A percentile compares a stretch with the other conserved stretches of the same genome.
phyloP scores from a whole-genome alignment of 1,140 invertebrate species.

The Zelostemma sp. region DNA sequence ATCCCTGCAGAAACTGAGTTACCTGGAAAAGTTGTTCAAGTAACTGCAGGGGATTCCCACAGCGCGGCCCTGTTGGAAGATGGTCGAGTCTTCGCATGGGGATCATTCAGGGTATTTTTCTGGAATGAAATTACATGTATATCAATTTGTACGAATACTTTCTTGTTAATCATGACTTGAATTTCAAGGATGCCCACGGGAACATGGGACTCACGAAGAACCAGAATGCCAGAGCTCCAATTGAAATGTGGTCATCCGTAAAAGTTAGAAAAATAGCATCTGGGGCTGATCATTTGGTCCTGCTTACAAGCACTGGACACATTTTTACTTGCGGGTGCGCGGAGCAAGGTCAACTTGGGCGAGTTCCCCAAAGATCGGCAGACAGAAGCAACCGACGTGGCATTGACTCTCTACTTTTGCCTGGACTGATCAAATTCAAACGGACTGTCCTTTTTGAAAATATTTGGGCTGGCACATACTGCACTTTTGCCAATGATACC shows the following conservation, averaged over 20 bases:
- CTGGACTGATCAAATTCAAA: constrained; percentile 72
- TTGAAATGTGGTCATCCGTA: constrained; percentile 73
- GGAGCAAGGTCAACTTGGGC: constrained; percentile 92
- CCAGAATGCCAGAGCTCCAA: constrained; percentile 74
- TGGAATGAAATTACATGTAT: too few relatives aligned
- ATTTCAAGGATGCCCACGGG: constrained; percentile 89
- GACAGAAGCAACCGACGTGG: constrained; percentile 82
- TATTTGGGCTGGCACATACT: constrained; percentile 89
- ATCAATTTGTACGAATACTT: too few relatives aligned
- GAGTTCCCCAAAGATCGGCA: constrained; percentile 79
- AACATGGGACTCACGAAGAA: constrained; percentile 85
- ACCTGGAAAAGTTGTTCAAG: too few relatives aligned
- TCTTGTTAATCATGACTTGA: too few relatives aligned
- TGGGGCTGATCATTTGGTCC: constrained; percentile 89
- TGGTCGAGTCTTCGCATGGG: too few relatives aligned
- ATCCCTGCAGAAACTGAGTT: too few relatives aligned
- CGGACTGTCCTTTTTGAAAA: constrained; percentile 75
- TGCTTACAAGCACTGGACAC: constrained; percentile 80
- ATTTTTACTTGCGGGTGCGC: constrained; percentile 92
- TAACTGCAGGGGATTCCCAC: constrained; percentile 94
- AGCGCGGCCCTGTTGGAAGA: constrained; percentile 88
- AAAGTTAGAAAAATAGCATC: constrained; percentile 82
- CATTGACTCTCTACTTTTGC: constrained; percentile 74
- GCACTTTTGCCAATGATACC: constrained; percentile 81
- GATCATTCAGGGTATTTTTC: constrained; percentile 88